Evolutionary conservation across 2,113 vertebrate species (phyloP).

Genomic region (Muntiacus muntjak): DNA sequence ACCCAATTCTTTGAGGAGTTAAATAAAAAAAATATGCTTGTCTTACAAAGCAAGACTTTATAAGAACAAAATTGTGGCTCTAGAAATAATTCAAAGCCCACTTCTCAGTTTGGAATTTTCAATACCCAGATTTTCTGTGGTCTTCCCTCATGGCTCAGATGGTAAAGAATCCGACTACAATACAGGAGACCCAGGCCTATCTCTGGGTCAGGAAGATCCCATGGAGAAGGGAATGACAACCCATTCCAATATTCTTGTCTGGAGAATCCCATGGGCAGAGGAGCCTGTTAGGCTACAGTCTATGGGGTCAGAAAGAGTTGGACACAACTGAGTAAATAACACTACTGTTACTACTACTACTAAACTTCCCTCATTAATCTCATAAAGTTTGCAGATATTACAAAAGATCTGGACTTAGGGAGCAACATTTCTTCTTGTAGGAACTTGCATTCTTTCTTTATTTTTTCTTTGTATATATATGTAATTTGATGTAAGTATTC

Average conservation of each 20-base stretch:
- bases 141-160: too few species aligned
- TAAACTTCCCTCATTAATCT: background rate
- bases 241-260: too few species aligned
- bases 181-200: too few species aligned
- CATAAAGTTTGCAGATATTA: background rate
- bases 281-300: too few species aligned
- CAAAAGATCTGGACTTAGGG: background rate
- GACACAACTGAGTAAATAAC: too few species aligned
- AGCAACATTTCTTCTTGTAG: background rate
- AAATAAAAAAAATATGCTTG: background rate
- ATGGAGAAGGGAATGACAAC: too few species aligned
- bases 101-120: background rate
- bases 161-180: too few species aligned
- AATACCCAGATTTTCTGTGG: background rate
- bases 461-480: background rate
- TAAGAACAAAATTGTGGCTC: background rate
- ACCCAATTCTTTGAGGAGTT: background rate
- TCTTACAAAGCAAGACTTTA: background rate
- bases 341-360: too few species aligned
- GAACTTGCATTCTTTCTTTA: background rate
- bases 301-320: too few species aligned
- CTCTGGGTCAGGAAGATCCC: too few species aligned
- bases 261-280: too few species aligned
- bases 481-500: background rate
- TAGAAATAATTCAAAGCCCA: background rate